Conservation (phyloP, 2,113 vertebrate genomes). For the Pteruthius melanotis region DNA sequence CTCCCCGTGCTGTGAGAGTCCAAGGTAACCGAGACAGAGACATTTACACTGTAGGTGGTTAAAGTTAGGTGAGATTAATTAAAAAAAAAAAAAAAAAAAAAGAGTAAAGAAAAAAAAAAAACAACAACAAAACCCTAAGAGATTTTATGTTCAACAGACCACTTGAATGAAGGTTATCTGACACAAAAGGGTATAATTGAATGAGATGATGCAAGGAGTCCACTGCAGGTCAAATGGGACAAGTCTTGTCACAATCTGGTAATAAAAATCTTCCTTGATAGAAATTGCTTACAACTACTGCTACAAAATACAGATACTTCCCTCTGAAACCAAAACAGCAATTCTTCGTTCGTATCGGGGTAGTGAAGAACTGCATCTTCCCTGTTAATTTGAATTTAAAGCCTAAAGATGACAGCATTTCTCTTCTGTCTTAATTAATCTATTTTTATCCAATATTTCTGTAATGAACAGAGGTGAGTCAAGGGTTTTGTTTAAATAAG, state of each 20-base stretch:
- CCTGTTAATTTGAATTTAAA: background rate
- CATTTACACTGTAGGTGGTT: background rate
- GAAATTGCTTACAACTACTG: background rate
- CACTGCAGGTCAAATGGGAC: background rate
- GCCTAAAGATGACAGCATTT: background rate
- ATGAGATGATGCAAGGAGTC: background rate
- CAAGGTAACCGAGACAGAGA: background rate
- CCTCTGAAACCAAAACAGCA: background rate
- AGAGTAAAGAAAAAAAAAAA: background rate
- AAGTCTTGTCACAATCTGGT: background rate
- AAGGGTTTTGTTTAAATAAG: background rate
- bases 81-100: background rate
- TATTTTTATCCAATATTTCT: conserved; percentile 7
- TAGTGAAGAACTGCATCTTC: background rate
- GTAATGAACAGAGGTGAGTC: background rate
- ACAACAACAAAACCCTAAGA: background rate
- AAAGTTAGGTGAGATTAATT: background rate
- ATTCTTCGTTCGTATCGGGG: background rate
- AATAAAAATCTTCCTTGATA: background rate
- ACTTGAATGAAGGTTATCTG: background rate
- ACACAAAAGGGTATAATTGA: background rate
- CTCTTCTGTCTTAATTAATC: background rate
- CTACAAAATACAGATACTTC: background rate
- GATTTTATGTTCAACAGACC: background rate
- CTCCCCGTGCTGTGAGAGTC: background rate